phyloP scores from a whole-genome alignment of 2,113 vertebrate genomes.

The Elgaria multicarinata region DNA sequence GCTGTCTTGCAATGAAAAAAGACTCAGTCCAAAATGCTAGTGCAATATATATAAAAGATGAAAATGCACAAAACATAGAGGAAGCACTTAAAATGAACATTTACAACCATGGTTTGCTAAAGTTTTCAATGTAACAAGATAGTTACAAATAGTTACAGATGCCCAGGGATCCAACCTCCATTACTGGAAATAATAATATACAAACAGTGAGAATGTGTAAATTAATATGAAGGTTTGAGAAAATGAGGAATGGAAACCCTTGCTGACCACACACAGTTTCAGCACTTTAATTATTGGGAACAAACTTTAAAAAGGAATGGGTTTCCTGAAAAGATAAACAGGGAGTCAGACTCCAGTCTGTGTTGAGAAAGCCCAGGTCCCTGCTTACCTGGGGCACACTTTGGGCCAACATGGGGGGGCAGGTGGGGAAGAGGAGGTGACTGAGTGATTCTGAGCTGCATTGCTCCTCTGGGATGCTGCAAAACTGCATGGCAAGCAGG shows the following conservation, averaged over 20 bases:
- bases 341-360: background rate
- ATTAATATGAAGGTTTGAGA: background rate
- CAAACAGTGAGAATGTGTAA: background rate
- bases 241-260: background rate
- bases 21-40: conserved; percentile 11
- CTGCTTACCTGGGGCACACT: too few relatives aligned
- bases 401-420: too few relatives aligned
- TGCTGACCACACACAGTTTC: background rate
- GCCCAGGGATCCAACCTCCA: background rate
- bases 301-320: background rate
- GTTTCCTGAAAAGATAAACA: background rate
- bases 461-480: too few relatives aligned
- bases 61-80: conserved; percentile 13
- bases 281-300: background rate
- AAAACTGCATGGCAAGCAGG: too few relatives aligned
- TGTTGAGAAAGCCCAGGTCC: background rate
- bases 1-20: conserved; percentile 26
- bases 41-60: conserved; percentile 9
- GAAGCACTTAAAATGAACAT: conserved; percentile 53
- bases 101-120: conserved; percentile 32
- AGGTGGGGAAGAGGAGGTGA: too few relatives aligned
- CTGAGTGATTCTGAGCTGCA: too few relatives aligned
- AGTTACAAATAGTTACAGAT: too few relatives aligned
- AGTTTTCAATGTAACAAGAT: background rate
- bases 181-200: background rate